Evolutionary conservation across 2,113 vertebrate genomes (phyloP).

Genomic region (Seriola aureovittata): DNA sequence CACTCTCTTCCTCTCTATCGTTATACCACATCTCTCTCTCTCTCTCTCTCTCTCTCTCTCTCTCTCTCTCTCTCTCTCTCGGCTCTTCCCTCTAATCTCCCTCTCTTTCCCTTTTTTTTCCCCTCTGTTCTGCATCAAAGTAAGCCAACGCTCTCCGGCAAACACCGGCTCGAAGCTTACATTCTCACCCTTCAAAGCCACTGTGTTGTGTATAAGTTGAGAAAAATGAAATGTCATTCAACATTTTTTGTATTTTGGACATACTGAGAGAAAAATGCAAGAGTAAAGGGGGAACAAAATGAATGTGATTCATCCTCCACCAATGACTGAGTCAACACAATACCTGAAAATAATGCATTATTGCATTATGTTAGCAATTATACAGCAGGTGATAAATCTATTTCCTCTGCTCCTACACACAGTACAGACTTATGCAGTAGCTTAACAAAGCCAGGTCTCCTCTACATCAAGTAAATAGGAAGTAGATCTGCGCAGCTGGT

Average conservation of each 20-base stretch:
- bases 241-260: slow-evolving; percentile 39
- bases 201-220: slow-evolving; percentile 35
- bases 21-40: slow-evolving; percentile 35
- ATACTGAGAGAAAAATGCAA: slow-evolving; percentile 22
- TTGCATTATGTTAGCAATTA: background rate
- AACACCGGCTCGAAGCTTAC: slow-evolving; percentile 68
- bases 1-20: slow-evolving; percentile 29
- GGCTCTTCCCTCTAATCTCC: slow-evolving; percentile 54
- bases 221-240: slow-evolving; percentile 41
- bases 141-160: slow-evolving; percentile 53
- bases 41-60: slow-evolving; percentile 42
- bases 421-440: background rate
- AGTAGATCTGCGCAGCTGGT: background rate
- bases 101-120: background rate
- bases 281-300: slow-evolving; percentile 24
- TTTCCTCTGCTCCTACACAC: background rate
- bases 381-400: background rate
- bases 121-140: slow-evolving; percentile 71
- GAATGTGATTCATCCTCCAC: slow-evolving; percentile 32
- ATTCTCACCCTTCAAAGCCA: slow-evolving; percentile 63
- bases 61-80: background rate
- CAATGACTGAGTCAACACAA: slow-evolving; percentile 5
- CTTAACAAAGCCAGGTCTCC: background rate
- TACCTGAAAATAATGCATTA: background rate
- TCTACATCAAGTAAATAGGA: background rate